These are phyloP conservation scores for Nomada ferruginata DNA, from an alignment of 2,888 invertebrate species.

Conservation along the genomic window DNA sequence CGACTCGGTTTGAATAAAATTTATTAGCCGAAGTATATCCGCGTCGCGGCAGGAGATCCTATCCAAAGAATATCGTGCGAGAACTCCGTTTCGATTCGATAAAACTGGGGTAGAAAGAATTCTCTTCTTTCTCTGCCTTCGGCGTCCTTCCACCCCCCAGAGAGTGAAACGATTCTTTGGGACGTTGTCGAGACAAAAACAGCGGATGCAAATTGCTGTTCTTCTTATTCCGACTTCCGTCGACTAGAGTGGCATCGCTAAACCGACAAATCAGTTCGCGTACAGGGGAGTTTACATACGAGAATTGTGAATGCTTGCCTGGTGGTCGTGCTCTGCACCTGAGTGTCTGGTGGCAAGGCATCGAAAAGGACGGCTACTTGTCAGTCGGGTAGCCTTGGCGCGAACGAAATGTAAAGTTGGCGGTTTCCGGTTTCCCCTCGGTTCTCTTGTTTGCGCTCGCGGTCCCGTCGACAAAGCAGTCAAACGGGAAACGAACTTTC, in stretches of 20 bases:
- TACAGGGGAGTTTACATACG: constrained; percentile 27
- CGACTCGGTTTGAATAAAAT: constrained; percentile 35
- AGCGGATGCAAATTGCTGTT: constrained; percentile 58
- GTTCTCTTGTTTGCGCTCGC: constrained; percentile 35
- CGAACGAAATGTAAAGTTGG: constrained; percentile 56
- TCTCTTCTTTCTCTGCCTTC: not conserved
- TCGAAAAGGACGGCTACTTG: constrained; percentile 23
- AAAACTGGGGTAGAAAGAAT: constrained; percentile 51
- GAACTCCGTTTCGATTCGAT: constrained; percentile 21
- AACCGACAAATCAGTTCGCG: constrained; percentile 28
- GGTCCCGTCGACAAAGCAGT: constrained; percentile 8
- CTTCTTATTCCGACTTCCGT: constrained; percentile 26
- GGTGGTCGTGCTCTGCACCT: not conserved
- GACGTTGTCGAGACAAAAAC: constrained; percentile 42
- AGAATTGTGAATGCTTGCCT: constrained; percentile 10
- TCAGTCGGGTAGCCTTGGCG: constrained; percentile 20
- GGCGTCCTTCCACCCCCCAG: not conserved
- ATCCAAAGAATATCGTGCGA: constrained; percentile 1
- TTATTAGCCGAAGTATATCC: constrained; percentile 30
- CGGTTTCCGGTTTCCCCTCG: constrained; percentile 13
- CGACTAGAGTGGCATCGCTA: constrained; percentile 34
- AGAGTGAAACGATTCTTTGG: no score
- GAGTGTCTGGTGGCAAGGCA: not conserved
- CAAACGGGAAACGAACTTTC: constrained; percentile 15
- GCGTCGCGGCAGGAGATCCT: constrained; percentile 11